phyloP scores from a whole-genome alignment of 1,140 invertebrate genomes.

The Drosophila gunungcola region DNA sequence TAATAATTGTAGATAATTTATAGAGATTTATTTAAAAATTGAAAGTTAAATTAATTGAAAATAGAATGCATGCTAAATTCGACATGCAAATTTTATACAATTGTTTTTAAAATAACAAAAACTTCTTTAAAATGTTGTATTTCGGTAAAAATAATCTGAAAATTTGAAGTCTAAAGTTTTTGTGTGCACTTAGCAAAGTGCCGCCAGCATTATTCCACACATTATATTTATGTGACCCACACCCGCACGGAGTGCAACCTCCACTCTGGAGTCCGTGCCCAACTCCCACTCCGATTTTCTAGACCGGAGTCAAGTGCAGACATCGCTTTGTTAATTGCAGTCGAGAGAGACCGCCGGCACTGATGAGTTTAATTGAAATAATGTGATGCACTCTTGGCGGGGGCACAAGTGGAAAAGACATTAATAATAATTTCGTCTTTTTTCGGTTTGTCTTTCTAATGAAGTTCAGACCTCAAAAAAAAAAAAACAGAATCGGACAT shows the following conservation, averaged over 20 bases:
- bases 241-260: constrained; percentile 42
- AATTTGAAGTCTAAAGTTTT: constrained; percentile 4
- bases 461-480: constrained; percentile 57
- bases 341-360: constrained; percentile 60
- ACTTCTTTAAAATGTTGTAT: neutral
- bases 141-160: neutral
- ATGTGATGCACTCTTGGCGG: constrained; percentile 61
- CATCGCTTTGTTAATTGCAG: constrained; percentile 68
- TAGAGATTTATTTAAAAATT: no score
- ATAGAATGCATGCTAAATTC: no score
- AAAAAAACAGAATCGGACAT: constrained; percentile 28
- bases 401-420: constrained; percentile 52
- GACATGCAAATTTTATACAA: no score
- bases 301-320: constrained; percentile 64
- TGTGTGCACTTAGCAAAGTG: constrained; percentile 59
- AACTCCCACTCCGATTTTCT: constrained; percentile 1
- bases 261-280: neutral
- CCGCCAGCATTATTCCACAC: constrained; percentile 72
- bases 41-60: no score
- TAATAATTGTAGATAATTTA: no score
- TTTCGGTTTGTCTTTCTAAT: constrained; percentile 54
- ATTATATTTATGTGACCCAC: constrained; percentile 67
- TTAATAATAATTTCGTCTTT: constrained; percentile 74
- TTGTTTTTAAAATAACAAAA: no score
- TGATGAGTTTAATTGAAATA: constrained; percentile 83